A percentile compares a stretch with the other conserved stretches of the same genome.
Evolutionary conservation across 1,140 invertebrate species (phyloP).

Genomic region (Aphelinus certus): DNA sequence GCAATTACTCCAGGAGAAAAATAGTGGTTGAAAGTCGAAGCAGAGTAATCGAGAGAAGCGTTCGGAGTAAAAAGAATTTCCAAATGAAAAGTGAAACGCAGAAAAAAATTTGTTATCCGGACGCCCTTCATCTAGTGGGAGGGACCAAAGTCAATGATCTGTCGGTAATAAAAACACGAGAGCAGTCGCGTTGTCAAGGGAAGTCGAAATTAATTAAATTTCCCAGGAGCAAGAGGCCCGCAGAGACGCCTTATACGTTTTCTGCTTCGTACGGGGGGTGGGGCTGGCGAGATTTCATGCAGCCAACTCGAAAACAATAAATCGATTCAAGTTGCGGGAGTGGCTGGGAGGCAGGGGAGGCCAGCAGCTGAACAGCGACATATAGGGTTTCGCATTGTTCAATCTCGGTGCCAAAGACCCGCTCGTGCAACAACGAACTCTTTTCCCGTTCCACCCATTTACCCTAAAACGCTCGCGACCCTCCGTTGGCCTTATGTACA

Average conservation of each 20-base stretch:
- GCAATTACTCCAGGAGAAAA: no score
- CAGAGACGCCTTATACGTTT: no score
- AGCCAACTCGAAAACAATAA: conserved; percentile 26
- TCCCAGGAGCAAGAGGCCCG: not conserved
- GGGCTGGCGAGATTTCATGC: not conserved
- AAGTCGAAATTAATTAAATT: conserved; percentile 30
- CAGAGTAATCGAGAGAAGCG: no score
- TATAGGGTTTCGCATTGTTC: conserved; percentile 14
- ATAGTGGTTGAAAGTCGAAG: no score
- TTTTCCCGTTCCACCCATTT: not conserved
- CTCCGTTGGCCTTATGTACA: no score
- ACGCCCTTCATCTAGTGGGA: not conserved
- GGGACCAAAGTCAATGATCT: conserved; percentile 9
- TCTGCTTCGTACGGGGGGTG: not conserved
- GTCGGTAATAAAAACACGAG: not conserved
- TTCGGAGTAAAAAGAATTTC: not conserved
- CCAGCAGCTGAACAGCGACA: not conserved
- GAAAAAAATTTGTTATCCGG: conserved; percentile 5
- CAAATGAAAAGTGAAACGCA: not conserved
- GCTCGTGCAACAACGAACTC: not conserved
- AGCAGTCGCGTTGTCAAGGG: not conserved
- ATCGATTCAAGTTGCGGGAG: conserved; percentile 15
- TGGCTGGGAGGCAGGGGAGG: not conserved
- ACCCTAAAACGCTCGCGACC: no score
- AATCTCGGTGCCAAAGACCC: conserved; percentile 22